Percentiles rank a stretch among this genome's conserved stretches.
phyloP scores from a whole-genome alignment of 1,140 invertebrate genomes.

The Atta colombica region DNA sequence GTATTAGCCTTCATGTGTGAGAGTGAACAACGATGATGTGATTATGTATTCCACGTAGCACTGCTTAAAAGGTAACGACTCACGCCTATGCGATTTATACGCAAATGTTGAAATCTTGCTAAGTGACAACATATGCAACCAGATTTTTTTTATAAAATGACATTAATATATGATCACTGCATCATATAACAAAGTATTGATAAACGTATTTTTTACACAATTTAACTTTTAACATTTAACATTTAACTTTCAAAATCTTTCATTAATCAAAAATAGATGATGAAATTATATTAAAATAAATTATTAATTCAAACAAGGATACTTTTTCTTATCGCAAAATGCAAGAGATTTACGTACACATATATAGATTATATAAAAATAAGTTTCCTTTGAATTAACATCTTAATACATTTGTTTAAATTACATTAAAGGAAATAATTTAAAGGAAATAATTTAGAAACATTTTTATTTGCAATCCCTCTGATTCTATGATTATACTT shows the following conservation, averaged over 20 bases:
- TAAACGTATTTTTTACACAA: conserved; percentile 1
- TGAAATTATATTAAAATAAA: neutral
- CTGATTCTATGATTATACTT: neutral
- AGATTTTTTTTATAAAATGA: neutral
- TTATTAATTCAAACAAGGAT: neutral
- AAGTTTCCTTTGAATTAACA: neutral
- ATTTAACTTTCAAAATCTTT: neutral
- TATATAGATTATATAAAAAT: neutral
- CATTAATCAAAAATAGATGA: neutral
- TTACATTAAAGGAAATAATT: neutral
- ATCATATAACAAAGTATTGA: neutral
- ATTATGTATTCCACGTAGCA: conserved; percentile 51
- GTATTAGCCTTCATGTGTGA: conserved; percentile 48
- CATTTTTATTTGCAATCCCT: neutral
- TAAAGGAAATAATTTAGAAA: neutral
- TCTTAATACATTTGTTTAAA: neutral
- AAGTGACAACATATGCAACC: neutral
- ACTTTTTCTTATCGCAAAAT: neutral
- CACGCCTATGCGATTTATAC: conserved; percentile 10
- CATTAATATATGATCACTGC: neutral
- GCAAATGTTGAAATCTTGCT: conserved; percentile 28
- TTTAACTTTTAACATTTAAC: conserved; percentile 17
- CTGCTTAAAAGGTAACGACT: conserved; percentile 32
- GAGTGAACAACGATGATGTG: conserved; percentile 62
- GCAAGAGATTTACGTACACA: neutral